These are phyloP conservation scores for Bradypodion ventrale DNA, from an alignment of 2,797 vertebrate species.

Conservation along the genomic window DNA sequence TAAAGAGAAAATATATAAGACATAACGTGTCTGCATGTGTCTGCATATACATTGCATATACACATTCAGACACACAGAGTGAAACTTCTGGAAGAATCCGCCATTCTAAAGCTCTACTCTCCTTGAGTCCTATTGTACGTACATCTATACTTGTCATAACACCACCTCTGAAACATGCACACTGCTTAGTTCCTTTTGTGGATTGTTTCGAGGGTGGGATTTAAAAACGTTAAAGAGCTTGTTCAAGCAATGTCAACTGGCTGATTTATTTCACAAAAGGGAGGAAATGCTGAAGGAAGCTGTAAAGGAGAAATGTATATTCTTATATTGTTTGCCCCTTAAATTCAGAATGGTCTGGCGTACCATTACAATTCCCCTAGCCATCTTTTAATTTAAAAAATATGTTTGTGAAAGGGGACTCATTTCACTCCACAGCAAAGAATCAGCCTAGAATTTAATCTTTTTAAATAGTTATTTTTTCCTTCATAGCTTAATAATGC, in stretches of 20 bases:
- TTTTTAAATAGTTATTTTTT: conserved; percentile 65
- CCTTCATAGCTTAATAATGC: conserved; percentile 80
- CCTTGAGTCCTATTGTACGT: conserved; percentile 65
- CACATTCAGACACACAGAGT: neutral
- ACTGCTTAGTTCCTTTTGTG: conserved; percentile 66
- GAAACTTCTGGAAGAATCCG: conserved; percentile 61
- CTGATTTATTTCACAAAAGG: conserved; percentile 75
- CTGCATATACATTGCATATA: too few species aligned
- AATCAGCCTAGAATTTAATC: conserved; percentile 76
- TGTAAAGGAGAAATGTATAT: conserved; percentile 65
- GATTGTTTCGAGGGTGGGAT: conserved; percentile 72
- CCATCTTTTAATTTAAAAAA: conserved; percentile 66
- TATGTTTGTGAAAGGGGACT: neutral
- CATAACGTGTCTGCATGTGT: too few species aligned
- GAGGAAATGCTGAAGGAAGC: conserved; percentile 64
- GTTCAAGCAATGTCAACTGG: conserved; percentile 71
- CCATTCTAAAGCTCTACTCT: conserved; percentile 52
- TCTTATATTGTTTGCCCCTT: conserved; percentile 61
- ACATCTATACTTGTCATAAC: conserved; percentile 71
- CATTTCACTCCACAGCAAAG: conserved; percentile 74
- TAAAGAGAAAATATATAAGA: too few species aligned
- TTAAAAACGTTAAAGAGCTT: conserved; percentile 69
- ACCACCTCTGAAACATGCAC: conserved; percentile 70
- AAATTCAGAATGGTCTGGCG: conserved; percentile 72
- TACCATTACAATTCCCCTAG: conserved; percentile 66